Base-by-base conservation (phyloP, 2,113 vertebrate genomes). In the Petroica traversi region DNA sequence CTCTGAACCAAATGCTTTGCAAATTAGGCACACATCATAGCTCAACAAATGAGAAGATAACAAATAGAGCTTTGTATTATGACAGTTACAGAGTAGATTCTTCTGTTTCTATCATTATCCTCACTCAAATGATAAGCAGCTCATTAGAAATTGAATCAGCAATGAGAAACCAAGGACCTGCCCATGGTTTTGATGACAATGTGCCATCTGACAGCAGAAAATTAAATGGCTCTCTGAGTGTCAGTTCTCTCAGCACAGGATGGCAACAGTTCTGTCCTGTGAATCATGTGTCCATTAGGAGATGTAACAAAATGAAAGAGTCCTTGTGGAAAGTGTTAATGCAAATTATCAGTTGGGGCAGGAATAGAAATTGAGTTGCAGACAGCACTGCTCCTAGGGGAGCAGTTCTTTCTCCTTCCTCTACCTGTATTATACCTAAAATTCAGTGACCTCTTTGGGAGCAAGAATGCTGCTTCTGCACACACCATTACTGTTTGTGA, bases 391-490 rank as follows among this genome's bases (percentile, higher is more conserved):
- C 4, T 52, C 19, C 34, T 18, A 62, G 11, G 26, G 40, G 10
- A 88, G 29, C 17, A 31, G 7, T 11, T 68, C 19, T 10, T 14
- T 12, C 12, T 67, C 24, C 63, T 72, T 79, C 22, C 18, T 68
- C 33, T 79, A 24, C 23, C 20, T 61, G 25, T 59, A 24, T 9
- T 17, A 29, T 7, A 52, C 16, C 23, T 57, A 40, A 91, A 86
- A 45, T 26, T 26, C 62, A 25, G 9, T 5, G 6, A 38, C 7
- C 14, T 62, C 4, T 23, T 7, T 31, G 23, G 11, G 57, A 72
- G 57, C 2, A 2, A 79, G 43, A 2, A 0, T 11, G 22, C 6
- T 3, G 8, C 40, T 63, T 24, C 68, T 20, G 11, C 1, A 9
- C 13, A 20, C 36, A 18, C 22, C 17, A n/a, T n/a, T n/a, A n/a